Percentiles rank a stretch among this genome's conserved stretches.
phyloP scores from a whole-genome alignment of 2,888 invertebrate genomes.

The Drosophila colorata region DNA sequence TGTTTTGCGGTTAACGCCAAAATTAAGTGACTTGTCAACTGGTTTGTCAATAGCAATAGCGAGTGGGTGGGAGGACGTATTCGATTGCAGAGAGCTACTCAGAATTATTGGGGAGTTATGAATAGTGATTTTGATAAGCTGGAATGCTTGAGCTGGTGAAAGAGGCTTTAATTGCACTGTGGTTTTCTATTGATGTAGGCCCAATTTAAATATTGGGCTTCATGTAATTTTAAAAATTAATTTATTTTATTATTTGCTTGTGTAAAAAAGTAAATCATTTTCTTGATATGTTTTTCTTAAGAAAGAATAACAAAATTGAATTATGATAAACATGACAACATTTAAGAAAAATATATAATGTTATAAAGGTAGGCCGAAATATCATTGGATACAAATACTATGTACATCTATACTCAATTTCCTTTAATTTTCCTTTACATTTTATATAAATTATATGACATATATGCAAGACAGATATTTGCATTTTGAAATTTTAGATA shows the following conservation, averaged over 20 bases:
- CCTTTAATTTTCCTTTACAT: too few species aligned
- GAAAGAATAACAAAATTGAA: too few species aligned
- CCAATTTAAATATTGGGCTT: too few species aligned
- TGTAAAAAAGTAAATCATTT: too few species aligned
- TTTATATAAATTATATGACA: too few species aligned
- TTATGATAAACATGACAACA: background rate
- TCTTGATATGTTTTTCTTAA: background rate
- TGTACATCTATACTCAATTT: too few species aligned
- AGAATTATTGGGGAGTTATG: background rate
- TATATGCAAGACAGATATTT: too few species aligned
- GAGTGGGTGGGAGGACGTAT: constrained; percentile 1
- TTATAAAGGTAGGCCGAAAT: too few species aligned
- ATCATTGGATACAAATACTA: too few species aligned
- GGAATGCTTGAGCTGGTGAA: background rate
- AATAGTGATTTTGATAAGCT: background rate
- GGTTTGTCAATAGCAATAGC: constrained; percentile 61
- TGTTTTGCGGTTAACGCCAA: constrained; percentile 64
- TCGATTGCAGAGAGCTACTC: constrained; percentile 5
- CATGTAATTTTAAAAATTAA: background rate
- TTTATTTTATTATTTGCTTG: background rate
- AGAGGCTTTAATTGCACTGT: background rate
- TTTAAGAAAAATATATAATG: background rate
- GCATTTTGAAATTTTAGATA: too few species aligned
- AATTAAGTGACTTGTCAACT: constrained; percentile 77
- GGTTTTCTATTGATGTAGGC: too few species aligned